Evolutionary conservation across 2,113 vertebrate genomes (phyloP).

Genomic region (Cochlearius cochlearius): DNA sequence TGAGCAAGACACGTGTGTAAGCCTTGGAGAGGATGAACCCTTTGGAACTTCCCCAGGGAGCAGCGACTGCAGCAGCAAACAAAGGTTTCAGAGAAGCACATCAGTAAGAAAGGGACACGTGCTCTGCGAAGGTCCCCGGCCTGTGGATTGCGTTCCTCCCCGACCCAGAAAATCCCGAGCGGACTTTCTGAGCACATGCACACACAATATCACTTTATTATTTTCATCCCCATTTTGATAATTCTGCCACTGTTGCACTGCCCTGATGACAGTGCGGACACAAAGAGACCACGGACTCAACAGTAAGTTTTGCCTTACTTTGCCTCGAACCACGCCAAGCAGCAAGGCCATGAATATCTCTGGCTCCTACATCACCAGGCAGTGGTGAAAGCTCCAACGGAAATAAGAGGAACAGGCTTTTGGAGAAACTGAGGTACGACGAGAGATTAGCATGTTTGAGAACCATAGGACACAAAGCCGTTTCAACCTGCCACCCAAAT

Average conservation of each 20-base stretch:
- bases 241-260: accelerated
- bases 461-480: not conserved
- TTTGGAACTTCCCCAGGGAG: not conserved
- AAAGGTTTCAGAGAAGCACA: not conserved
- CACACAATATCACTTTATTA: not conserved
- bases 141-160: not conserved
- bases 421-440: not conserved
- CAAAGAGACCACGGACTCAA: not conserved
- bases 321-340: not conserved
- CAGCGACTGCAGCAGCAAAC: not conserved
- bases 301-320: not conserved
- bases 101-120: not conserved
- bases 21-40: not conserved
- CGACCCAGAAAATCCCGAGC: accelerated
- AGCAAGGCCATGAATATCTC: not conserved
- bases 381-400: not conserved
- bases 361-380: not conserved
- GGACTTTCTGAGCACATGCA: accelerated
- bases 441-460: not conserved
- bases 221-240: not conserved
- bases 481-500: not conserved
- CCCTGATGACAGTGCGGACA: not conserved
- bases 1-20: not conserved
- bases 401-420: not conserved
- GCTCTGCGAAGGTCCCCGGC: accelerated